phyloP scores from a whole-genome alignment of 2,888 invertebrate genomes.

The Lithophane leautieri region DNA sequence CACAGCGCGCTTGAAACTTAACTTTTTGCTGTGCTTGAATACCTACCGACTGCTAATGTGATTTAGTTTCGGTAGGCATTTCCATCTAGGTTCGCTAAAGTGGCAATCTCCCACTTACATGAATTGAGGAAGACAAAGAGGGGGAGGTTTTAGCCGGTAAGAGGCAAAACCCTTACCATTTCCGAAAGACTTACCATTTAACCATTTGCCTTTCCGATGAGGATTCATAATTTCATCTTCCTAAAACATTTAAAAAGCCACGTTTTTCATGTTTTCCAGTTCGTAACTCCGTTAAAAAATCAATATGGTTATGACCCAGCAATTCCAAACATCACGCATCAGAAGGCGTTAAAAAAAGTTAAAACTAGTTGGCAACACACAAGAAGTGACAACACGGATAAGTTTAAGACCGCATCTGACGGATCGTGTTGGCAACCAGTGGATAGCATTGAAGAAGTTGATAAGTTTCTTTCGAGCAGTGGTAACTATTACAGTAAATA shows the following conservation, averaged over 20 bases:
- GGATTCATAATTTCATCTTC: background rate
- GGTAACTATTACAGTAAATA: slow-evolving; percentile 30
- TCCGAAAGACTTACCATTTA: background rate
- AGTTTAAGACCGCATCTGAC: slow-evolving; percentile 59
- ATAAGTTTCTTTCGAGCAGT: slow-evolving; percentile 45
- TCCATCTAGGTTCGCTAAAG: background rate
- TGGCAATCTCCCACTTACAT: background rate
- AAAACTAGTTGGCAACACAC: slow-evolving; percentile 73
- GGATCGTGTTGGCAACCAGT: slow-evolving; percentile 75
- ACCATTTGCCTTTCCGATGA: background rate
- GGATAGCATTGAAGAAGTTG: slow-evolving; percentile 74
- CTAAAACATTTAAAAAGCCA: background rate
- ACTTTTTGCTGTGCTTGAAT: background rate
- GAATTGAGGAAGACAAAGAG: background rate
- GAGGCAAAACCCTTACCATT: background rate
- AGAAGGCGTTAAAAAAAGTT: slow-evolving; percentile 68
- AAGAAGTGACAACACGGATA: slow-evolving; percentile 1
- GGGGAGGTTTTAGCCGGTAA: background rate
- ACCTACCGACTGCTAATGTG: background rate
- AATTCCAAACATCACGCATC: slow-evolving; percentile 62
- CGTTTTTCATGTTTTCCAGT: slow-evolving; percentile 66
- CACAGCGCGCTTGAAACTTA: background rate
- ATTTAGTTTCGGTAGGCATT: background rate
- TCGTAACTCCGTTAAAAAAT: slow-evolving; percentile 65
- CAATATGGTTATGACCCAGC: slow-evolving; percentile 70